These are phyloP conservation scores for Amblyopsis rosae DNA, from an alignment of 2,113 vertebrate genomes.

Conservation along the genomic window DNA sequence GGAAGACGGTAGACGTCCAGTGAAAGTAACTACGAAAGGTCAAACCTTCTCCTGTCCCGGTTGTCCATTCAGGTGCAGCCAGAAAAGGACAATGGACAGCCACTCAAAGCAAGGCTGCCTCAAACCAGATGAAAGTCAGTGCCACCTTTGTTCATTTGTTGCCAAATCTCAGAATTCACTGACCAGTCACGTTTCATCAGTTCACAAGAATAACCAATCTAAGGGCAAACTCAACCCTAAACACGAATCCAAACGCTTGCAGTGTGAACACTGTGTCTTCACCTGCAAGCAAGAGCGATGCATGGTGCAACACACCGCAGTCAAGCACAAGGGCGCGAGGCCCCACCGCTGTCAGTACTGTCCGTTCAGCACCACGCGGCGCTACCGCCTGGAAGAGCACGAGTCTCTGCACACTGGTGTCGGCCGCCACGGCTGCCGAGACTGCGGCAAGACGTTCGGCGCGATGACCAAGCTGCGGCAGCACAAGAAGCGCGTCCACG, in stretches of 20 bases:
- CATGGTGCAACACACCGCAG: constrained; percentile 81
- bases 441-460: constrained; percentile 87
- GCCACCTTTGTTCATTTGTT: constrained; percentile 79
- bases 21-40: constrained; percentile 6
- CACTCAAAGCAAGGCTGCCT: constrained; percentile 84
- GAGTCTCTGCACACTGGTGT: constrained; percentile 89
- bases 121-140: constrained; percentile 74
- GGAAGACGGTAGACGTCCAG: background rate
- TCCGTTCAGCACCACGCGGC: constrained; percentile 86
- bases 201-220: constrained; percentile 65
- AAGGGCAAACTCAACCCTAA: background rate
- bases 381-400: constrained; percentile 89
- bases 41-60: constrained; percentile 77
- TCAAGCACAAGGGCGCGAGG: constrained; percentile 84
- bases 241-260: constrained; percentile 42
- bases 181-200: constrained; percentile 67
- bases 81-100: constrained; percentile 80
- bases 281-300: constrained; percentile 86
- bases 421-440: constrained; percentile 83
- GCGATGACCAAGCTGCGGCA: constrained; percentile 89
- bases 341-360: constrained; percentile 85
- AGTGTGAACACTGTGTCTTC: constrained; percentile 77
- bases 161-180: constrained; percentile 75
- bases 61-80: constrained; percentile 84
- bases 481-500: constrained; percentile 87